These are phyloP conservation scores for Hycleus cichorii DNA, from an alignment of 1,140 invertebrate genomes.

Conservation along the genomic window DNA sequence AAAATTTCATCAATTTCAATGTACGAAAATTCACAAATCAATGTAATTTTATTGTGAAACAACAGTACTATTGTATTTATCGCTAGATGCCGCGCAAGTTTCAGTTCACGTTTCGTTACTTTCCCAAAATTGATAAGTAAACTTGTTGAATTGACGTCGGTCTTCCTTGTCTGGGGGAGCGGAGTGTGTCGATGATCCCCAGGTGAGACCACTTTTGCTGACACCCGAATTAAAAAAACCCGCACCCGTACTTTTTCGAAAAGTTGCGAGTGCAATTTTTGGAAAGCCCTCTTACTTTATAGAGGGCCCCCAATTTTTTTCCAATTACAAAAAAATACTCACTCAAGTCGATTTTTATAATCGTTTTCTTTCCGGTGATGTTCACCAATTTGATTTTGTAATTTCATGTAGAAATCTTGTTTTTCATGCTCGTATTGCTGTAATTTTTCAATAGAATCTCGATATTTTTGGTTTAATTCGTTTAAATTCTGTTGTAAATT, in stretches of 20 bases:
- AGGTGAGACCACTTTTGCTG: conserved; percentile 30
- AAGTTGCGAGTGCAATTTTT: conserved; percentile 28
- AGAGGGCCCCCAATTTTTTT: conserved; percentile 1
- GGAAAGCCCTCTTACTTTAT: conserved; percentile 25
- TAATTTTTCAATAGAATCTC: conserved; percentile 21
- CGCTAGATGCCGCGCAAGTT: no score
- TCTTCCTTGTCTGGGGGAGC: conserved; percentile 32
- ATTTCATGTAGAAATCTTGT: conserved; percentile 21
- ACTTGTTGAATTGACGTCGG: not conserved
- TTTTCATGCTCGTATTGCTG: conserved; percentile 16
- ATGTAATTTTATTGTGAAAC: no score
- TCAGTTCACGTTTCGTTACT: no score
- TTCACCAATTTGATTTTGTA: not conserved
- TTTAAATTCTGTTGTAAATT: conserved; percentile 25
- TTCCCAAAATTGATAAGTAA: no score
- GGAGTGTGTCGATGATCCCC: conserved; percentile 28
- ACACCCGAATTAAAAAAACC: conserved; percentile 15
- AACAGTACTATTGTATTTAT: no score
- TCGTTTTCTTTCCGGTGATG: no score
- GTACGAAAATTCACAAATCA: no score
- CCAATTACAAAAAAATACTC: not conserved
- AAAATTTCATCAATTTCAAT: not conserved
- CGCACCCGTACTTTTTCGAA: conserved; percentile 14
- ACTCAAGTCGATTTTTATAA: not conserved
- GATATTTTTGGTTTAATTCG: conserved; percentile 24